Evolutionary conservation across 2,888 invertebrate species (phyloP).

Genomic region (Mactromeris polynyma): DNA sequence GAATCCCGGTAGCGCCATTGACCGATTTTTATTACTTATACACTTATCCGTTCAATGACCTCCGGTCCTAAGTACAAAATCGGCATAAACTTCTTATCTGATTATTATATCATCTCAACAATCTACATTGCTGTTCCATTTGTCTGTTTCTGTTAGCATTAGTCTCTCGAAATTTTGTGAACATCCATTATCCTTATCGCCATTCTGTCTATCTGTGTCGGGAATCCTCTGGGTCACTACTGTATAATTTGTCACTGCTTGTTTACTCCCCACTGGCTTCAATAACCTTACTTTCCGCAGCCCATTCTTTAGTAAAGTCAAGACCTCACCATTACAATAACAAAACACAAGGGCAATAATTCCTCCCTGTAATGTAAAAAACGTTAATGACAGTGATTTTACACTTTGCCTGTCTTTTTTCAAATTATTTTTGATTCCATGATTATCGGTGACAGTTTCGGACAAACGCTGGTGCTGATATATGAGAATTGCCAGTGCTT

Average conservation of each 20-base stretch:
- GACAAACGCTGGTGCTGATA: too few relatives aligned
- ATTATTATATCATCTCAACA: too few relatives aligned
- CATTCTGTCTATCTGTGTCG: not conserved
- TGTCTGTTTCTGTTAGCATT: conserved; percentile 21
- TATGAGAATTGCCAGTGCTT: too few relatives aligned
- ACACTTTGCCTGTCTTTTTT: not conserved
- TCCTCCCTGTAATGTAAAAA: conserved; percentile 68
- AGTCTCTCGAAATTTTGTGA: not conserved
- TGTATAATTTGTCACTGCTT: conserved; percentile 47
- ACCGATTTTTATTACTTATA: too few relatives aligned
- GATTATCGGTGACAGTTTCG: not conserved
- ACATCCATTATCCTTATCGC: conserved; percentile 7
- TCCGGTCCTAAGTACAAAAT: too few relatives aligned
- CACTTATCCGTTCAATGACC: too few relatives aligned
- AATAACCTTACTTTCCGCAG: conserved; percentile 24
- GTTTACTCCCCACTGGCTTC: conserved; percentile 24
- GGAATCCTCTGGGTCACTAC: conserved; percentile 48
- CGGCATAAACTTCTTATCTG: too few relatives aligned
- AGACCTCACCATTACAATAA: conserved; percentile 71
- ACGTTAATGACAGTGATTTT: not conserved
- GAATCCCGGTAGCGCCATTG: too few relatives aligned
- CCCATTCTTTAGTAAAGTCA: conserved; percentile 46
- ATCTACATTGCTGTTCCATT: not conserved
- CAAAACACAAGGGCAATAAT: conserved; percentile 73
- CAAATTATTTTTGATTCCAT: not conserved